Percentiles rank a stretch among this genome's conserved stretches.
Evolutionary conservation across 2,888 invertebrate species (phyloP).

Genomic region (Zaprionus obscuricornis): DNA sequence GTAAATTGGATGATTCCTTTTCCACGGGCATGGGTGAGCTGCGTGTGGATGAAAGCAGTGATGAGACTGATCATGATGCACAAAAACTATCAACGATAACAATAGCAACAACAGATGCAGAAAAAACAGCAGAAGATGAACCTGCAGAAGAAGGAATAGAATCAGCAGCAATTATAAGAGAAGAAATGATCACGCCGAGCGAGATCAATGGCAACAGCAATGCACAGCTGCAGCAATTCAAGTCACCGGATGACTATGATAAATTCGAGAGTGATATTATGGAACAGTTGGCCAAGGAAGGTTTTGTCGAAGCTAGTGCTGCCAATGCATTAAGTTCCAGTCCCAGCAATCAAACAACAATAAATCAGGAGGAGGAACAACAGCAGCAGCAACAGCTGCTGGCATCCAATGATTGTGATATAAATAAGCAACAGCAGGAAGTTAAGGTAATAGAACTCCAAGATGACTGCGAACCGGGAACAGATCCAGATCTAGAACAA

Average conservation of each 20-base stretch:
- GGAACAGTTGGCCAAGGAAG: slow-evolving; percentile 57
- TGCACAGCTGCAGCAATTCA: neutral
- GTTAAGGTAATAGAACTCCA: no score
- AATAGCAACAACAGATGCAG: neutral
- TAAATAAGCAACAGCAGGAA: neutral
- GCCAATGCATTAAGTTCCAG: slow-evolving; percentile 64
- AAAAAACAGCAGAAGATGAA: neutral
- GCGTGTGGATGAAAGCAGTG: slow-evolving; percentile 66
- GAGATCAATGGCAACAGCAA: slow-evolving; percentile 14
- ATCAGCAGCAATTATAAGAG: neutral
- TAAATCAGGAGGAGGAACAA: neutral
- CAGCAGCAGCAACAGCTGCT: neutral
- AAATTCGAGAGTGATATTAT: slow-evolving; percentile 62
- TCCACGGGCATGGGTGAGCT: slow-evolving; percentile 61
- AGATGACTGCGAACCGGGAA: neutral
- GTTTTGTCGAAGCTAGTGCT: slow-evolving; percentile 56
- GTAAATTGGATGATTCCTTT: slow-evolving; percentile 29
- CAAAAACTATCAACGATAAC: neutral
- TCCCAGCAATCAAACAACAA: no score
- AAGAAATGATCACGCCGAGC: slow-evolving; percentile 5
- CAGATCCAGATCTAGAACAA: no score
- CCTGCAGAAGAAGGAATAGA: neutral
- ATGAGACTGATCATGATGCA: slow-evolving; percentile 10
- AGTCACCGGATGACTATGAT: slow-evolving; percentile 45
- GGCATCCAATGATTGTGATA: slow-evolving; percentile 25